These are phyloP conservation scores for Bombylius major DNA, from an alignment of 2,888 invertebrate species.

Conservation along the genomic window DNA sequence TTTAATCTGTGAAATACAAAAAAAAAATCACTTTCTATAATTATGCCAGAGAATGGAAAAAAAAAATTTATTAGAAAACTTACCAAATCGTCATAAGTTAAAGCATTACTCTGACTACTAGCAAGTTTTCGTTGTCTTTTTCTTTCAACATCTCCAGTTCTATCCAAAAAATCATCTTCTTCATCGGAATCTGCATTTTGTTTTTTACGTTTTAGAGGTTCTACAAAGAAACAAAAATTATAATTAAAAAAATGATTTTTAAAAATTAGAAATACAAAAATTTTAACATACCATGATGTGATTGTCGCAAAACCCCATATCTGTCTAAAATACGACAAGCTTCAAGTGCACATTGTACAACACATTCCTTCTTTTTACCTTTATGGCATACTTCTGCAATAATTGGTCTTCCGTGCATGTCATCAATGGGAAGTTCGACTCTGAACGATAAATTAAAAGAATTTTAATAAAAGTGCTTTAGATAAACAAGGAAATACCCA, in stretches of 20 bases:
- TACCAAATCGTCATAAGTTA: slow-evolving; percentile 56
- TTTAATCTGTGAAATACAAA: slow-evolving; percentile 18
- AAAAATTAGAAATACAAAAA: neutral
- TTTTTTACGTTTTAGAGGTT: slow-evolving; percentile 65
- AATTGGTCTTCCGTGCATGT: slow-evolving; percentile 58
- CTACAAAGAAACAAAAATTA: slow-evolving; percentile 34
- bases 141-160: slow-evolving; percentile 84
- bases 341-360: slow-evolving; percentile 84
- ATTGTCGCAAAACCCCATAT: slow-evolving; percentile 71
- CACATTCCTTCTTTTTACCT: slow-evolving; percentile 91
- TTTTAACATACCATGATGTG: slow-evolving; percentile 58
- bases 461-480: slow-evolving; percentile 4
- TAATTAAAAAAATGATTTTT: neutral
- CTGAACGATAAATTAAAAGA: slow-evolving; percentile 35
- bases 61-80: slow-evolving; percentile 10
- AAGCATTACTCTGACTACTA: slow-evolving; percentile 25
- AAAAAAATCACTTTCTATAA: neutral
- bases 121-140: slow-evolving; percentile 57
- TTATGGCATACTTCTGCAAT: slow-evolving; percentile 75
- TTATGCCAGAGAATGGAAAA: no score
- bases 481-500: neutral
- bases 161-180: slow-evolving; percentile 89
- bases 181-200: slow-evolving; percentile 80
- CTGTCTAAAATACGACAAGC: slow-evolving; percentile 86
- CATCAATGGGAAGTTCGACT: slow-evolving; percentile 68